Conservation (phyloP, 23 tunicate genomes). For the Clavelina lepadiformis region DNA sequence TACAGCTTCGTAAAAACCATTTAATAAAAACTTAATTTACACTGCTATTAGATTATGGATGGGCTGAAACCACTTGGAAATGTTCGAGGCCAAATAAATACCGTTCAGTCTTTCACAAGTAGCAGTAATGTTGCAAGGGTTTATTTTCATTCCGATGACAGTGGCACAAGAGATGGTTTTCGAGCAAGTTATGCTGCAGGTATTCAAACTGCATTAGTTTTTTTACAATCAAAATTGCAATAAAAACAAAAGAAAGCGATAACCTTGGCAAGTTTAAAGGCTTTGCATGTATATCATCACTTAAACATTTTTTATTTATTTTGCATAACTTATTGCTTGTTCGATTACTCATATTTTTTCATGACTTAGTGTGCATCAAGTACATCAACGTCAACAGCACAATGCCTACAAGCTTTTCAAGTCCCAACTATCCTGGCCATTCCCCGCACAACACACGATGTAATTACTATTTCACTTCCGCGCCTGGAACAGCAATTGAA, state of each 20-base stretch:
- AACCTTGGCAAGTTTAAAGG: too few relatives aligned
- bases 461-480: constrained; percentile 5
- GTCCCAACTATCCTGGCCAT: constrained; percentile 18
- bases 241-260: too few relatives aligned
- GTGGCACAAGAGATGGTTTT: constrained; percentile 22
- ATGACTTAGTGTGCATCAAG: too few relatives aligned
- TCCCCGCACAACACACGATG: constrained; percentile 16
- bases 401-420: too few relatives aligned
- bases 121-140: not conserved
- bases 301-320: too few relatives aligned
- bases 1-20: too few relatives aligned
- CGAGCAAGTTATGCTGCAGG: constrained; percentile 8
- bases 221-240: too few relatives aligned
- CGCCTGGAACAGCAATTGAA: constrained; percentile 11
- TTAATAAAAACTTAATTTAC: not conserved
- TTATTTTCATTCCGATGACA: constrained; percentile 31
- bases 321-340: too few relatives aligned
- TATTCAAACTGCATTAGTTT: too few relatives aligned
- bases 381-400: too few relatives aligned
- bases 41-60: not conserved
- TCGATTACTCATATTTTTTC: too few relatives aligned
- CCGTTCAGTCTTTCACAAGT: not conserved
- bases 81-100: not conserved
- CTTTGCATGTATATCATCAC: too few relatives aligned
- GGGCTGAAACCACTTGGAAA: constrained; percentile 1